Conservation (phyloP, 2,797 vertebrate genomes). For the Anolis apletophallus region DNA sequence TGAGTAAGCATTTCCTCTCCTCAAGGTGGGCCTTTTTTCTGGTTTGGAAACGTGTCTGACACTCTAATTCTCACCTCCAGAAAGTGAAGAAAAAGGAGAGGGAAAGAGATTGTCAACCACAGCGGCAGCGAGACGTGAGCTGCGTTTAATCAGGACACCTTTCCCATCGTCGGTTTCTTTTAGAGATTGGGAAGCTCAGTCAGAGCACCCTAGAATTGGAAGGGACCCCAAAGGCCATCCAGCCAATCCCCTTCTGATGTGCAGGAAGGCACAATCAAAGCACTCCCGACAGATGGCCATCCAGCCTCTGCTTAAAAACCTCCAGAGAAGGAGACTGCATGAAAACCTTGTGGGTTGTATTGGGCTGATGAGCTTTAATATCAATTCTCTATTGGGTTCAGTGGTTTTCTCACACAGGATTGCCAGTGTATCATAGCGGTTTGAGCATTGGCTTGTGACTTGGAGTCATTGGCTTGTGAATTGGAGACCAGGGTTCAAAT, state of each 20-base stretch:
- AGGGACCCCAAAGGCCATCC: not conserved
- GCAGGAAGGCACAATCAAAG: no score
- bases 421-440: no score
- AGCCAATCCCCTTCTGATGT: not conserved
- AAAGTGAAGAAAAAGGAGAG: not conserved
- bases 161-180: not conserved
- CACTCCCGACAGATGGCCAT: no score
- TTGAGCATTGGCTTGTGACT: no score
- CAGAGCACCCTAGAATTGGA: not conserved
- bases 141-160: slow-evolving; percentile 22
- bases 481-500: no score
- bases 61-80: slow-evolving; percentile 40
- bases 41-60: slow-evolving; percentile 52
- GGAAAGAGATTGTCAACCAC: slow-evolving; percentile 17
- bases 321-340: no score
- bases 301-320: no score
- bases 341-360: no score
- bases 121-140: slow-evolving; percentile 43
- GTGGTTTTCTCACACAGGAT: no score
- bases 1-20: slow-evolving; percentile 59
- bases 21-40: not conserved
- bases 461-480: no score
- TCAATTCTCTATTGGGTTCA: no score
- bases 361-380: no score
- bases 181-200: not conserved